Percentiles rank a stretch among this genome's conserved stretches.
Conservation (phyloP, 2,888 invertebrate species). For the Tetanocera ferruginea region DNA sequence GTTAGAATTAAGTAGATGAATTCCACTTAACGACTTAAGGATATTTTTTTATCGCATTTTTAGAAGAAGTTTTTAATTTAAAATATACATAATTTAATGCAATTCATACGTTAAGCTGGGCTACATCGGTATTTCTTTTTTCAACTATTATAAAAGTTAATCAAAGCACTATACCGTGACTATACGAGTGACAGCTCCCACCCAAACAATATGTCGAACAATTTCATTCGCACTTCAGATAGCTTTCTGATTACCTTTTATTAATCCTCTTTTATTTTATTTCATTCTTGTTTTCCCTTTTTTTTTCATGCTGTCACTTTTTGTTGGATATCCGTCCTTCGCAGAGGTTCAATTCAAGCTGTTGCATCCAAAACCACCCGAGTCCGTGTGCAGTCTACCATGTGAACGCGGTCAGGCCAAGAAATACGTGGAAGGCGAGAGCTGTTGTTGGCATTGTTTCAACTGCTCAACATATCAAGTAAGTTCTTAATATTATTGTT, state of each 20-base stretch:
- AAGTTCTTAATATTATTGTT: conserved; percentile 52
- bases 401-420: conserved; percentile 92
- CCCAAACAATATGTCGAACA: no score
- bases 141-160: no score
- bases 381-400: conserved; percentile 91
- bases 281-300: neutral
- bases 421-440: conserved; percentile 92
- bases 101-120: no score
- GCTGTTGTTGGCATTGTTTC: conserved; percentile 95
- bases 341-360: conserved; percentile 87
- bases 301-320: neutral
- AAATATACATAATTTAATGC: no score
- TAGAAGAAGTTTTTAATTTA: no score
- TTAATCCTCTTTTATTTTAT: neutral
- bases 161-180: no score
- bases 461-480: conserved; percentile 91
- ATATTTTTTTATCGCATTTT: no score
- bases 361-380: conserved; percentile 83
- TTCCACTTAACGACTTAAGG: no score
- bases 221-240: neutral
- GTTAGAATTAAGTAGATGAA: no score
- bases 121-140: no score
- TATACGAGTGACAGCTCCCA: no score
- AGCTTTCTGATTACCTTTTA: neutral
- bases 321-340: conserved; percentile 30